A percentile compares a stretch with the other conserved stretches of the same genome.
Conservation (phyloP, 2,797 vertebrate genomes). For the Xiphorhynchus erythropygius region DNA sequence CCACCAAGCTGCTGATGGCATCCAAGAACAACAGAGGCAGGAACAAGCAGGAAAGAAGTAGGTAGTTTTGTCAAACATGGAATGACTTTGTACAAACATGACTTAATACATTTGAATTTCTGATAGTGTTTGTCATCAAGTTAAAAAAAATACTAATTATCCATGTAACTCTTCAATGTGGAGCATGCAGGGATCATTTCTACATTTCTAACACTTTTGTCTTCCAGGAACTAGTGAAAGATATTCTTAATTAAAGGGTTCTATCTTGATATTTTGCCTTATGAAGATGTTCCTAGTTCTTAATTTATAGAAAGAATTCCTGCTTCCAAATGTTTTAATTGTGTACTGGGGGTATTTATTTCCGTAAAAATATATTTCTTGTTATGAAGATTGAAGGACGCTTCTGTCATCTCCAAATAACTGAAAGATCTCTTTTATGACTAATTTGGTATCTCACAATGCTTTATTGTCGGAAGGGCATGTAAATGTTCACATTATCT, state of each 20-base stretch:
- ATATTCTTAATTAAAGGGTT: neutral
- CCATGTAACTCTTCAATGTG: neutral
- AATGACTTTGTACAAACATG: neutral
- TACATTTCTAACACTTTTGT: neutral
- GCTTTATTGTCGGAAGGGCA: neutral
- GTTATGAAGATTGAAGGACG: neutral
- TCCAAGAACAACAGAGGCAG: slow-evolving; percentile 96
- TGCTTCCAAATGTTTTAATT: neutral
- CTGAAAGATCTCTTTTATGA: neutral
- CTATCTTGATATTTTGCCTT: neutral
- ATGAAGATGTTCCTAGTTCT: neutral
- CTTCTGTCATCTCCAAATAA: neutral
- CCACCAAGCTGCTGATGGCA: slow-evolving; percentile 96
- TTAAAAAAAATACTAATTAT: neutral
- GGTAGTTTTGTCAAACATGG: slow-evolving; percentile 47
- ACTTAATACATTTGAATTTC: neutral
- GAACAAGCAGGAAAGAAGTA: slow-evolving; percentile 98
- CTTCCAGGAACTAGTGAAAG: neutral
- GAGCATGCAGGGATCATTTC: neutral
- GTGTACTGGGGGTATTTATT: neutral
- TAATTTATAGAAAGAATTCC: neutral
- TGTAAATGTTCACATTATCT: neutral
- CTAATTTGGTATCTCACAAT: neutral
- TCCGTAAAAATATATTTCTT: neutral
- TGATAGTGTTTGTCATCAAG: neutral